Conservation (phyloP, 2,113 vertebrate species). For the Rousettus leschenaultii region DNA sequence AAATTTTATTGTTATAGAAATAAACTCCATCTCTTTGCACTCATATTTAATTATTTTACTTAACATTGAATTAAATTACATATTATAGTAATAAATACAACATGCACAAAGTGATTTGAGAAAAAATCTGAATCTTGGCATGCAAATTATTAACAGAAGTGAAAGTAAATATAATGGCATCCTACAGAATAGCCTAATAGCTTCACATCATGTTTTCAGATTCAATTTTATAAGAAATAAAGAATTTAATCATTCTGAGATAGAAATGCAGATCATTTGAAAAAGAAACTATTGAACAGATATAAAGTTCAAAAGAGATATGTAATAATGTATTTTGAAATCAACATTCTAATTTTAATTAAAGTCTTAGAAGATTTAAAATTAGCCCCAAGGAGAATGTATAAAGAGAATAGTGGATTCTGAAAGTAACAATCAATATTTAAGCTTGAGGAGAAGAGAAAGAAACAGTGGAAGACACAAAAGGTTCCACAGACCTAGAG, state of each 20-base stretch:
- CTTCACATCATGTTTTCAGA: not conserved
- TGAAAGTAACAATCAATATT: not conserved
- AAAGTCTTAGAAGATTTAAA: not conserved
- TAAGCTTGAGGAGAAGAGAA: not conserved
- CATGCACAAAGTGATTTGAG: not conserved
- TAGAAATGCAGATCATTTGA: not conserved
- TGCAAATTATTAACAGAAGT: not conserved
- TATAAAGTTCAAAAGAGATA: not conserved
- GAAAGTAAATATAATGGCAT: not conserved
- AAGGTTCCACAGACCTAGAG: not conserved
- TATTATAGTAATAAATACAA: not conserved
- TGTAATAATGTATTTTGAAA: not conserved
- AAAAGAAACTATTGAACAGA: not conserved
- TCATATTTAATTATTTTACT: not conserved
- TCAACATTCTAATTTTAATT: not conserved
- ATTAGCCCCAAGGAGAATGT: not conserved
- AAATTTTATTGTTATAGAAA: not conserved
- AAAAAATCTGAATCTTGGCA: not conserved
- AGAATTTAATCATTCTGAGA: not conserved
- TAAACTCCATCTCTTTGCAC: not conserved
- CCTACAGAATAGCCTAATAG: not conserved
- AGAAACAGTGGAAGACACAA: not conserved
- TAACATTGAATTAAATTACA: not conserved
- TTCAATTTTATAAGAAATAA: not conserved
- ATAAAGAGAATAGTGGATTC: not conserved